Conservation (phyloP, 2,888 invertebrate genomes). For the Seladonia tumulorum region DNA sequence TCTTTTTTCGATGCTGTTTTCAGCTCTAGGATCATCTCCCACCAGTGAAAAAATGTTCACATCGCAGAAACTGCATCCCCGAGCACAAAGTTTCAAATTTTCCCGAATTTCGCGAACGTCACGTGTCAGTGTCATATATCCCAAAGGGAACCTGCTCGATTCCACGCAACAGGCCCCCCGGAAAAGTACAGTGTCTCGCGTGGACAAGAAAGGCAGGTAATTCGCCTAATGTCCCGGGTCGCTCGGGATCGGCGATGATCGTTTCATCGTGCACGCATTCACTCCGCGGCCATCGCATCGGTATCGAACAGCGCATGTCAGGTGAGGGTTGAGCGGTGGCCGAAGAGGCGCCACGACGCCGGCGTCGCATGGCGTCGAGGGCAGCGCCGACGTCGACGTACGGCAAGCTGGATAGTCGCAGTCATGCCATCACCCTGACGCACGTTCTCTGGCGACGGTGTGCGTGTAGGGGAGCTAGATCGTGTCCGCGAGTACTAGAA, state of each 20-base stretch:
- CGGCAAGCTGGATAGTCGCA: slow-evolving; percentile 78
- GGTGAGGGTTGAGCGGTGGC: slow-evolving; percentile 58
- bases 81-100: background rate
- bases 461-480: slow-evolving; percentile 64
- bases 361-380: slow-evolving; percentile 71
- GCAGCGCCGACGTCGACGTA: slow-evolving; percentile 75
- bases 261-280: background rate
- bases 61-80: background rate
- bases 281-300: slow-evolving; percentile 53
- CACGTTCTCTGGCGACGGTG: slow-evolving; percentile 74
- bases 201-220: background rate
- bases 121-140: too few relatives aligned
- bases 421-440: slow-evolving; percentile 83
- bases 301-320: slow-evolving; percentile 75
- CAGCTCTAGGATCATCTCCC: too few relatives aligned
- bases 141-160: background rate
- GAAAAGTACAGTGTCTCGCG: background rate
- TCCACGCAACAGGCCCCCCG: fast-evolving
- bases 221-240: background rate
- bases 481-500: slow-evolving; percentile 5
- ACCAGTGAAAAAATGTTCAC: too few relatives aligned
- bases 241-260: background rate
- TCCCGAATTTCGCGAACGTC: background rate
- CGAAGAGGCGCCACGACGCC: slow-evolving; percentile 78
- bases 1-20: too few relatives aligned